These are phyloP conservation scores for Lamellibrachia luymesi DNA, from an alignment of 1,140 invertebrate genomes.

Conservation along the genomic window DNA sequence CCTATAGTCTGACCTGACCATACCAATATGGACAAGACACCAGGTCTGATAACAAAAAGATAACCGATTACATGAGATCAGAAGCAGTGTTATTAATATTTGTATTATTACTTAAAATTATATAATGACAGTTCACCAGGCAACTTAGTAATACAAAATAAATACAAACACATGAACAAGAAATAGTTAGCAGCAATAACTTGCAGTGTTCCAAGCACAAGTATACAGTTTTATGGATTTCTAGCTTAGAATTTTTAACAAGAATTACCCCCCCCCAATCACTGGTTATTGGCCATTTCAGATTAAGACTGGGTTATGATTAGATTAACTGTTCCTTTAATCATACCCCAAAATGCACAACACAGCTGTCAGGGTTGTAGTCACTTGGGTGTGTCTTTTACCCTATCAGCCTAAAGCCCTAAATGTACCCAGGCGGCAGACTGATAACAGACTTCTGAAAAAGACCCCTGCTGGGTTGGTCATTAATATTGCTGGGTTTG, in stretches of 20 bases:
- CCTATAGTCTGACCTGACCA: neutral
- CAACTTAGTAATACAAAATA: neutral
- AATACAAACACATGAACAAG: neutral
- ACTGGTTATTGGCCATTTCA: neutral
- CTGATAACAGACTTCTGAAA: neutral
- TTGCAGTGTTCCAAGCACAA: neutral
- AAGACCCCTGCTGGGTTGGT: neutral
- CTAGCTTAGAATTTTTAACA: too few relatives aligned
- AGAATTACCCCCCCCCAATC: too few relatives aligned
- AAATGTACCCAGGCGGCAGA: neutral
- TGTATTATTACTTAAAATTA: neutral
- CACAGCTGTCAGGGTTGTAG: neutral
- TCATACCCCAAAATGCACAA: neutral
- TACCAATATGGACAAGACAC: neutral
- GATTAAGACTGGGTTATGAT: neutral
- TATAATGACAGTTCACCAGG: neutral
- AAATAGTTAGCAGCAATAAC: neutral
- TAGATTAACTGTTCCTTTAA: neutral
- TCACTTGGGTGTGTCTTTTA: neutral
- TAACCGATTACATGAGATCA: neutral
- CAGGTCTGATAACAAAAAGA: neutral
- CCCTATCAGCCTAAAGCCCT: neutral
- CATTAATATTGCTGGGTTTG: neutral
- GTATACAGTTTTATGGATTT: neutral
- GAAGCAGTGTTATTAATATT: neutral